These are phyloP conservation scores for Ptychadena robeensis DNA, from an alignment of 2,797 vertebrate species.

Conservation along the genomic window DNA sequence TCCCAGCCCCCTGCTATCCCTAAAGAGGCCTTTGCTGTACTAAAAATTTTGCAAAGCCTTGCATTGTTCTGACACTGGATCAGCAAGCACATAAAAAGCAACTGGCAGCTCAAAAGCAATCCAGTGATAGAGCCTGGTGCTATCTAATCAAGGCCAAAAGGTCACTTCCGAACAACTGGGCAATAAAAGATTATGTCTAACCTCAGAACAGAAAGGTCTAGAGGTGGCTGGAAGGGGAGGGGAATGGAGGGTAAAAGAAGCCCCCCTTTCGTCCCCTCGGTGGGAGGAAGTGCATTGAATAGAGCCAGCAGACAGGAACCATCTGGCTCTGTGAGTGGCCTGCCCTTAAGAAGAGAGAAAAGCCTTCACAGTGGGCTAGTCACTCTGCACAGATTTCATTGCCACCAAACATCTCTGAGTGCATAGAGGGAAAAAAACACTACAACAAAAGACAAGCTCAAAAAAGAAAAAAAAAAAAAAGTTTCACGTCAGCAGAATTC, in stretches of 20 bases:
- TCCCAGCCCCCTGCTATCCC: constrained; percentile 48
- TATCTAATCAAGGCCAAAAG: constrained; percentile 98
- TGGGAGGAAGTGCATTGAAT: constrained; percentile 91
- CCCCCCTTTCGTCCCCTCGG: constrained; percentile 73
- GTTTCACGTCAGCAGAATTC: neutral
- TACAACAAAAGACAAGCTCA: neutral
- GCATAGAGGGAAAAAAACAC: constrained; percentile 44
- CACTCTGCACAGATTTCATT: constrained; percentile 73
- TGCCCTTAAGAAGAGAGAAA: constrained; percentile 78
- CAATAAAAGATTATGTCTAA: constrained; percentile 99
- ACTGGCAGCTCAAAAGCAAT: constrained; percentile 86
- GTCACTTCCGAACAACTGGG: constrained; percentile 99
- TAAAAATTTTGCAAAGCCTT: constrained; percentile 81
- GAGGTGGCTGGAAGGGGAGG: constrained; percentile 70
- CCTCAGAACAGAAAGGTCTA: constrained; percentile 84
- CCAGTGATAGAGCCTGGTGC: constrained; percentile 90
- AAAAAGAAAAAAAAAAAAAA: neutral
- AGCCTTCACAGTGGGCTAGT: constrained; percentile 73
- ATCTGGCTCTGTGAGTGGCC: constrained; percentile 88
- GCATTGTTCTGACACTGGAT: constrained; percentile 91
- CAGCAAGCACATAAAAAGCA: constrained; percentile 82
- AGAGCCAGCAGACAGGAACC: constrained; percentile 95
- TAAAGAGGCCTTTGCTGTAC: constrained; percentile 65
- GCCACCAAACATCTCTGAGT: constrained; percentile 61
- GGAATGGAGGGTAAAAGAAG: constrained; percentile 46